Evolutionary conservation across 2,888 invertebrate genomes (phyloP).

Genomic region (Stomorhina lunata): DNA sequence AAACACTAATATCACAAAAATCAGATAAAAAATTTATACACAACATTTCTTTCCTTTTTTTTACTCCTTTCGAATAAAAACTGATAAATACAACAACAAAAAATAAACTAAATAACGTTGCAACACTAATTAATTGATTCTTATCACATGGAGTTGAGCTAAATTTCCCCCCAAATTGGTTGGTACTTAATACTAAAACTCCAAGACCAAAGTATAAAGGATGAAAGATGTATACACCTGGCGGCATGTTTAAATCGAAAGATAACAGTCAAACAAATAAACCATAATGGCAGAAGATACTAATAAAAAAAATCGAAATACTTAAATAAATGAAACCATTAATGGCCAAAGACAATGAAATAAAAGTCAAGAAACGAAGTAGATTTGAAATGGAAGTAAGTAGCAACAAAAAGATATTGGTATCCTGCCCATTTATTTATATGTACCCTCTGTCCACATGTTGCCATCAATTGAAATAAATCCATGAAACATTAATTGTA

Average conservation of each 20-base stretch:
- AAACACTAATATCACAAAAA: slow-evolving; percentile 21
- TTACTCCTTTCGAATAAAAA: background rate
- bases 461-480: background rate
- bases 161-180: slow-evolving; percentile 41
- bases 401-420: background rate
- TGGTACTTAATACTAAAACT: background rate
- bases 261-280: slow-evolving; percentile 36
- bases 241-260: slow-evolving; percentile 38
- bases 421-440: background rate
- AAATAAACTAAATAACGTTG: slow-evolving; percentile 36
- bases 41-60: background rate
- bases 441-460: background rate
- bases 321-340: slow-evolving; percentile 25
- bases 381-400: too few species aligned
- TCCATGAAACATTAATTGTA: background rate
- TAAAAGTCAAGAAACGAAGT: background rate
- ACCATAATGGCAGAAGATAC: slow-evolving; percentile 39
- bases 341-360: slow-evolving; percentile 23
- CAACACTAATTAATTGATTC: slow-evolving; percentile 66
- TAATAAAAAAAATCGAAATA: slow-evolving; percentile 8
- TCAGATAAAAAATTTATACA: slow-evolving; percentile 34
- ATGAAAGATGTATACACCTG: slow-evolving; percentile 43
- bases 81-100: slow-evolving; percentile 33
- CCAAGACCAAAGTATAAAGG: background rate
- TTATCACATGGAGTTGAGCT: slow-evolving; percentile 46